These are phyloP conservation scores for Cebidichthys violaceus DNA, from an alignment of 2,113 vertebrate genomes.

Conservation along the genomic window DNA sequence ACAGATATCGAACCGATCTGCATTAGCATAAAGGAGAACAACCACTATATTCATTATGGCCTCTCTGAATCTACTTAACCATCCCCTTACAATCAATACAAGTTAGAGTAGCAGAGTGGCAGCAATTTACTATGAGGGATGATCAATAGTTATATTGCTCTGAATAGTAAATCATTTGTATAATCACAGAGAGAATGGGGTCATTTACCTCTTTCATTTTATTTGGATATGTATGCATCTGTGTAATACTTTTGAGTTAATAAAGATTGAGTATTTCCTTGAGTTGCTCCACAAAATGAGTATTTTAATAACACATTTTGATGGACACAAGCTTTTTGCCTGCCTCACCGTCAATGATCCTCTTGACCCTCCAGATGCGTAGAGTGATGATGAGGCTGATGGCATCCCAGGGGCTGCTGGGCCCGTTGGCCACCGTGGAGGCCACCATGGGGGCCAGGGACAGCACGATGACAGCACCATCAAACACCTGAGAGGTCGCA, in stretches of 20 bases:
- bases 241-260: constrained; percentile 2
- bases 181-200: constrained; percentile 58
- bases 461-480: constrained; percentile 95
- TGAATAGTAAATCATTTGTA: constrained; percentile 77
- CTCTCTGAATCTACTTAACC: constrained; percentile 73
- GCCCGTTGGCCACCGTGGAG: constrained; percentile 97
- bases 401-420: constrained; percentile 98
- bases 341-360: constrained; percentile 95
- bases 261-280: constrained; percentile 9
- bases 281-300: not conserved
- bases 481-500: constrained; percentile 89
- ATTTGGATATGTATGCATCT: constrained; percentile 15
- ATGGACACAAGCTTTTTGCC: not conserved
- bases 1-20: constrained; percentile 58
- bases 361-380: constrained; percentile 97
- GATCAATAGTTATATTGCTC: constrained; percentile 71
- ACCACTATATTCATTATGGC: constrained; percentile 75
- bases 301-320: not conserved
- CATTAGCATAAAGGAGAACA: constrained; percentile 75
- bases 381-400: constrained; percentile 98
- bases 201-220: constrained; percentile 41
- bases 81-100: constrained; percentile 69
- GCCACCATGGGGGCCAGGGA: constrained; percentile 99
- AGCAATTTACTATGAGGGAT: constrained; percentile 69
- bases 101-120: constrained; percentile 64